phyloP scores from a whole-genome alignment of 2,888 invertebrate species.

The Malacosoma neustria region DNA sequence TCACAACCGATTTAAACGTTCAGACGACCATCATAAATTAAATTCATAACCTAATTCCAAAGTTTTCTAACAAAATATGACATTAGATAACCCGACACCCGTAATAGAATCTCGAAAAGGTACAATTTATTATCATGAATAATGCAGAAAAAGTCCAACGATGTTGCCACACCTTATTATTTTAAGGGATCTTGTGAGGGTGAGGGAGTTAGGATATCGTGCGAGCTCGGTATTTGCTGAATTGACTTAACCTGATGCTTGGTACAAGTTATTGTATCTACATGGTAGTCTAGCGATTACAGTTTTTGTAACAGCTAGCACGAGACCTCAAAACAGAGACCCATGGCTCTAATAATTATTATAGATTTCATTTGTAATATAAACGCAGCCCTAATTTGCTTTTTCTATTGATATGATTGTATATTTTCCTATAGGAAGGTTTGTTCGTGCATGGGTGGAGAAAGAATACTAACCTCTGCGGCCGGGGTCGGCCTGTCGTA shows the following conservation, averaged over 20 bases:
- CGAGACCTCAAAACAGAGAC: too few relatives aligned
- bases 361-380: too few relatives aligned
- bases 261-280: constrained; percentile 8
- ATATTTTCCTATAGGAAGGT: too few relatives aligned
- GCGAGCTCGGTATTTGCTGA: constrained; percentile 13
- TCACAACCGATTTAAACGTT: too few relatives aligned
- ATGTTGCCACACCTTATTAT: constrained; percentile 29
- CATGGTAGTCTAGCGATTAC: too few relatives aligned
- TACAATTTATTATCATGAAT: constrained; percentile 50
- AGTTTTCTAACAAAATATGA: background rate
- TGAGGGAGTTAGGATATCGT: constrained; percentile 13
- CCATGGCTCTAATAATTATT: too few relatives aligned
- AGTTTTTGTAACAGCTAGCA: too few relatives aligned
- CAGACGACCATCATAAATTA: background rate
- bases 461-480: too few relatives aligned
- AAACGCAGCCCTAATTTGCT: too few relatives aligned
- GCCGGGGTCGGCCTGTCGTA: too few relatives aligned
- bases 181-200: constrained; percentile 29
- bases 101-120: constrained; percentile 16
- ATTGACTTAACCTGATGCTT: constrained; percentile 5
- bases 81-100: constrained; percentile 12
- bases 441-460: too few relatives aligned
- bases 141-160: constrained; percentile 28
- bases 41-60: background rate
- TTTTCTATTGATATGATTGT: too few relatives aligned